Evolutionary conservation across 2,113 vertebrate species (phyloP).

Genomic region (Paradisaea rubra): DNA sequence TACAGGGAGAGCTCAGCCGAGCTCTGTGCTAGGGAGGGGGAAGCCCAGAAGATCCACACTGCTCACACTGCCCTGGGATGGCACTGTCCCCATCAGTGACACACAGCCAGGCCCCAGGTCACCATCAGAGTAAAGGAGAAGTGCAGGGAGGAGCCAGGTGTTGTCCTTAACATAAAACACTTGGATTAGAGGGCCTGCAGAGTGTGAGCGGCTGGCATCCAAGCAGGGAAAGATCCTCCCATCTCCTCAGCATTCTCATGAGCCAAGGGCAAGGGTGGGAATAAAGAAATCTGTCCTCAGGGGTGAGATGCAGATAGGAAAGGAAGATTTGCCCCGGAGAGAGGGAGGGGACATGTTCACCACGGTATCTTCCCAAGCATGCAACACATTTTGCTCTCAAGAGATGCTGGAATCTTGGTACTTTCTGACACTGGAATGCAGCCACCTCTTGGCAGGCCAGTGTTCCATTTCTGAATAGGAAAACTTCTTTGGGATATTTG

Average conservation of each 20-base stretch:
- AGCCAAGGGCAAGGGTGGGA: neutral
- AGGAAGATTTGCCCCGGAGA: neutral
- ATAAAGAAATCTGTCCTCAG: slow-evolving; percentile 1
- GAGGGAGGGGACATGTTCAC: neutral
- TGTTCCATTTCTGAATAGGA: neutral
- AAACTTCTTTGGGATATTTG: neutral
- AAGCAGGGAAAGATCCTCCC: neutral
- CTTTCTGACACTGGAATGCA: neutral
- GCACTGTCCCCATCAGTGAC: neutral
- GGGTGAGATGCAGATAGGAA: neutral
- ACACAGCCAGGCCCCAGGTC: neutral
- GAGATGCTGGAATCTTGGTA: neutral
- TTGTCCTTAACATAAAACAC: neutral
- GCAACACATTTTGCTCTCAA: neutral
- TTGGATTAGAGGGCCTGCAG: neutral
- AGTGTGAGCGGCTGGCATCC: neutral
- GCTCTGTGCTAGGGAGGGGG: neutral
- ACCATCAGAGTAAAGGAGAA: neutral
- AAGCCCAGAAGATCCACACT: neutral
- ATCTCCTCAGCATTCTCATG: neutral
- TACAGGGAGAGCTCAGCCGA: neutral
- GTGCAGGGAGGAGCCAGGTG: neutral
- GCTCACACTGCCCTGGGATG: neutral
- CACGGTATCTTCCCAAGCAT: neutral
- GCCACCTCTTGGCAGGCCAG: neutral